Conservation (phyloP, 2,113 vertebrate species). For the Hippocampus abdominalis region DNA sequence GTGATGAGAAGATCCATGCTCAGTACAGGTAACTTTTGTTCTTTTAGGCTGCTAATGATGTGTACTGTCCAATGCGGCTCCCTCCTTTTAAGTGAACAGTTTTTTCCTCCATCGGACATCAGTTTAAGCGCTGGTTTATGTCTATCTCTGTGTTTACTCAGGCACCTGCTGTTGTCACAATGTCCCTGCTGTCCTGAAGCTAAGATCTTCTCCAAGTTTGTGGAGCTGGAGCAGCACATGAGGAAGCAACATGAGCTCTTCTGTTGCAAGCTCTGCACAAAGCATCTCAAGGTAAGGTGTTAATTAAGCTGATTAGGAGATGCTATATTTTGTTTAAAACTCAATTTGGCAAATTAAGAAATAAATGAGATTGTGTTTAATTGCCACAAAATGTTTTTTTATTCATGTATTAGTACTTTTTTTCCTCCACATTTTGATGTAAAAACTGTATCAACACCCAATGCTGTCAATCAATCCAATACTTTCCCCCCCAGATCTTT, state of each 20-base stretch:
- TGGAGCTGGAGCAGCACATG: constrained; percentile 97
- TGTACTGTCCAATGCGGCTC: too few relatives aligned
- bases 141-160: constrained; percentile 39
- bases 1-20: constrained; percentile 78
- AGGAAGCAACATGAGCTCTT: constrained; percentile 94
- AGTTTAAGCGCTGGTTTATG: not conserved
- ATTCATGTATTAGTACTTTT: too few relatives aligned
- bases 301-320: not conserved
- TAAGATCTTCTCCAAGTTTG: constrained; percentile 83
- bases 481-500: constrained; percentile 78
- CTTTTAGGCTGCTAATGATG: not conserved
- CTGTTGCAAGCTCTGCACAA: constrained; percentile 91
- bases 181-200: constrained; percentile 81
- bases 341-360: too few relatives aligned
- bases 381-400: too few relatives aligned
- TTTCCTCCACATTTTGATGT: too few relatives aligned
- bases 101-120: too few relatives aligned
- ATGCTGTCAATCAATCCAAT: not conserved
- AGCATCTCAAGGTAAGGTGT: constrained; percentile 85
- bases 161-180: constrained; percentile 85
- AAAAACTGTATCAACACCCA: too few relatives aligned
- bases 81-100: not conserved
- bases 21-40: constrained; percentile 79
- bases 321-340: too few relatives aligned
- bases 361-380: too few relatives aligned